Conservation (phyloP, 2,888 invertebrate genomes). For the Tromatobia lineatoria region DNA sequence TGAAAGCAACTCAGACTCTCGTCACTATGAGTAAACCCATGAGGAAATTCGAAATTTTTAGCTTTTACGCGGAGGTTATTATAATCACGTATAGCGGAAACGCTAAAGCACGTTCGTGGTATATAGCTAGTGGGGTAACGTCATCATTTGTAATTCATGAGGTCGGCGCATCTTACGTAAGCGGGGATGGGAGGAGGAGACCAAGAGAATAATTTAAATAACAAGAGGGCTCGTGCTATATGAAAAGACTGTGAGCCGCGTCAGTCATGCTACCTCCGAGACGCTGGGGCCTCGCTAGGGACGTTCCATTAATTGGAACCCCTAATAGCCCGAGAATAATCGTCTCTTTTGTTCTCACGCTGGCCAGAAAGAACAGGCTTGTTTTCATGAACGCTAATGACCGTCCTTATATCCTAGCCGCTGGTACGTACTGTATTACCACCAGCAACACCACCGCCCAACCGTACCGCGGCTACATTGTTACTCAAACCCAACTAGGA, state of each 20-base stretch:
- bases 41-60: background rate
- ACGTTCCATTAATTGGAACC: conserved; percentile 54
- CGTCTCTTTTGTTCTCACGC: conserved; percentile 61
- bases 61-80: conserved; percentile 9
- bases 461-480: background rate
- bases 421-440: conserved; percentile 67
- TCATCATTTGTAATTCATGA: conserved; percentile 47
- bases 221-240: conserved; percentile 34
- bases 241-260: conserved; percentile 53
- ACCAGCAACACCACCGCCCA: conserved; percentile 70
- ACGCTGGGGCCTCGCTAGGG: conserved; percentile 24
- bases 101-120: background rate
- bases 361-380: conserved; percentile 67
- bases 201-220: conserved; percentile 57
- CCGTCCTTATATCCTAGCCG: conserved; percentile 68
- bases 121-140: conserved; percentile 12
- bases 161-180: conserved; percentile 35
- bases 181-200: background rate
- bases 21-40: background rate
- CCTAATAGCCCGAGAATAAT: conserved; percentile 66
- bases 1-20: too few relatives aligned
- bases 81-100: conserved; percentile 3
- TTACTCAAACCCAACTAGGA: conserved; percentile 59
- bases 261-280: conserved; percentile 37
- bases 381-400: conserved; percentile 73